phyloP scores from a whole-genome alignment of 1,140 invertebrate genomes.

The Prorops nasuta region DNA sequence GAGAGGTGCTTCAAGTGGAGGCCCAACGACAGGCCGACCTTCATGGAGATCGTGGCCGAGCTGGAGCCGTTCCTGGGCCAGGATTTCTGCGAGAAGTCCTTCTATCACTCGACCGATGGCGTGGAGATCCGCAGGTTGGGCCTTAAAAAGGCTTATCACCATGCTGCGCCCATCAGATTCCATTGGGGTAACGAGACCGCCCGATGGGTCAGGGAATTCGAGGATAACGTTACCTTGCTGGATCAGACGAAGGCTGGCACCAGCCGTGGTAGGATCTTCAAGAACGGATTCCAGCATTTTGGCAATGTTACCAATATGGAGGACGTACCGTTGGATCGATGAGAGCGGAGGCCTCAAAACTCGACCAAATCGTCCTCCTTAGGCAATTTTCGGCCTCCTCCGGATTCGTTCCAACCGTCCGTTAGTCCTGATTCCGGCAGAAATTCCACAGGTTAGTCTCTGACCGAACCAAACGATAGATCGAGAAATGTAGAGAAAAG shows the following conservation, averaged over 20 bases:
- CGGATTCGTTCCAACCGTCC: too few species aligned
- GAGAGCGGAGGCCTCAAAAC: too few species aligned
- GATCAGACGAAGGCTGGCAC: constrained; percentile 39
- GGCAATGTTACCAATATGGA: constrained; percentile 21
- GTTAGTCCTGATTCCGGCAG: too few species aligned
- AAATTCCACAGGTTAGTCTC: too few species aligned
- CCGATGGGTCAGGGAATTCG: constrained; percentile 42
- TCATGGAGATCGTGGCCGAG: constrained; percentile 57
- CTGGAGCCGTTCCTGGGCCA: constrained; percentile 49
- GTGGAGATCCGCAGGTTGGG: constrained; percentile 39
- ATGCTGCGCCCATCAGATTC: constrained; percentile 38
- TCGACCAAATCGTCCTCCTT: too few species aligned
- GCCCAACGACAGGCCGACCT: constrained; percentile 43
- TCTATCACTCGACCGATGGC: constrained; percentile 56
- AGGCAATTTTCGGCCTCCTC: too few species aligned
- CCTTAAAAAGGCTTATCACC: constrained; percentile 39
- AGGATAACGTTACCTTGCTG: constrained; percentile 43
- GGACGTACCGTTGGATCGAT: constrained; percentile 39
- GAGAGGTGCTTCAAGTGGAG: constrained; percentile 54
- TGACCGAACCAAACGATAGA: too few species aligned
- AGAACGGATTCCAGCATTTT: constrained; percentile 44
- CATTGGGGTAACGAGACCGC: constrained; percentile 45
- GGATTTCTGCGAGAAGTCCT: constrained; percentile 55
- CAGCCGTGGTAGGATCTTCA: constrained; percentile 39
- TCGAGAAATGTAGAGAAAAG: too few species aligned